Evolutionary conservation across 2,113 vertebrate genomes (phyloP), one percentile per base, ranked within the genome.

Genomic region (Psittacara wagleri): DNA sequence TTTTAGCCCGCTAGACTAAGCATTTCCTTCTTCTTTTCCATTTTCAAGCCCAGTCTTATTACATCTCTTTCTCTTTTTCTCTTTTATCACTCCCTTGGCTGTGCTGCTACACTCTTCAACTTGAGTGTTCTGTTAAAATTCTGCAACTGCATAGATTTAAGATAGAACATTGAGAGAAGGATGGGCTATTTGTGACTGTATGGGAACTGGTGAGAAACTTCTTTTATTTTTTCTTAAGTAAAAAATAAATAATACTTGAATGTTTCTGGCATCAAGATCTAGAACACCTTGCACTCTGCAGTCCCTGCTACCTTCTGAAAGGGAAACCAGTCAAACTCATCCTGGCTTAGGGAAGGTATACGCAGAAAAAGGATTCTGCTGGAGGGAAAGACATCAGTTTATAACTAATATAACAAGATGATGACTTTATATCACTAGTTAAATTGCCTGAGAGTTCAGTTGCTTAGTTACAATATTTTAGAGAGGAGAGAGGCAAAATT

Each of bases 71-170:
- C 76, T 52, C 46, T 92, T 83, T 91, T 80, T 78, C 77, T 88
- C 51, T 27, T 75, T 95, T 92, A 94, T 94, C 90, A 49, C 72
- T 92, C 88, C 80, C 83, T 92, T 82, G 80, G 73, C 43, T 86
- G 35, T 84, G 57, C 80, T 75, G 33, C 43, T 86, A 51, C 48
- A 84, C 37, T 76, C 73, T 83, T 90, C 73, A 92, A 28, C 24
- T 67, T 81, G 75, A 83, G 23, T 86, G 41, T 74, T 92, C 84
- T 93, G 86, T 96, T 83, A 74, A 86, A 93, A 93, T 83, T 90
- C 82, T 96, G 75, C 85, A 93, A 51, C 82, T 67, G 28, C 72
- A 75, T 59, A 86, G 64, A 83, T 92, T 92, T 86, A 55, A 88
- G 87, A 86, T 54, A 88, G 29, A 93, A 67, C 29, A 39, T 7